A percentile compares a stretch with the other conserved stretches of the same genome.
Evolutionary conservation across 2,113 vertebrate species (phyloP).

Genomic region (Porphyrio hochstetteri): DNA sequence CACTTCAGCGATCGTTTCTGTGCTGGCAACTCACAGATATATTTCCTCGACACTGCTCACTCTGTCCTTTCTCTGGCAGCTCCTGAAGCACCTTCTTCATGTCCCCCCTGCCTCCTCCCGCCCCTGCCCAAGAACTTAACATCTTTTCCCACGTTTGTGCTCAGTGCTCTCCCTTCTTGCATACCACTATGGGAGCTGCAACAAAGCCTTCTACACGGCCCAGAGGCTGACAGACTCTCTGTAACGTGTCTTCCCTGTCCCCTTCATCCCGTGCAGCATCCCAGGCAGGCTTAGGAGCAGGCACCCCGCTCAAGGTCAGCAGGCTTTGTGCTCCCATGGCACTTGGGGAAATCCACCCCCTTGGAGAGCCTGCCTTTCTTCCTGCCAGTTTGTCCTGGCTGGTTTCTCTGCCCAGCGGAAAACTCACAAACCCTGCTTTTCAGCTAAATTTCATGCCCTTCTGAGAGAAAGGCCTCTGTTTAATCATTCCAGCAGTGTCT

Average conservation of each 20-base stretch:
- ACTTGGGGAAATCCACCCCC: not conserved
- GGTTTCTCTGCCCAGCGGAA: not conserved
- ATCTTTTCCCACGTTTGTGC: not conserved
- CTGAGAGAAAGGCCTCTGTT: constrained; percentile 33
- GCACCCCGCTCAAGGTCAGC: not conserved
- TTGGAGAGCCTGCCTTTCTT: not conserved
- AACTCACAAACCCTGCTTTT: constrained; percentile 5
- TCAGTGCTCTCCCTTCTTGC: not conserved
- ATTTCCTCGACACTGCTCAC: not conserved
- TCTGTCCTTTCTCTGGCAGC: not conserved
- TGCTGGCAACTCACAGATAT: not conserved
- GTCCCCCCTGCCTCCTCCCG: not conserved
- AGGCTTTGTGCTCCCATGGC: not conserved
- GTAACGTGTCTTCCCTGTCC: not conserved
- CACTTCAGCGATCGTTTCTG: not conserved
- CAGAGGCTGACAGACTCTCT: not conserved
- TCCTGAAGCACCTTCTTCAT: not conserved
- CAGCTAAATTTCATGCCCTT: constrained; percentile 34
- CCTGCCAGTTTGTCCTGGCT: not conserved
- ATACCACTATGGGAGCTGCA: fast-evolving
- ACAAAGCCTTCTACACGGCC: not conserved
- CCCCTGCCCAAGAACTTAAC: not conserved
- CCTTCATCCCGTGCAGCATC: not conserved
- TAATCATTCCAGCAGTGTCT: constrained; percentile 6
- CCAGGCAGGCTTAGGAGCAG: not conserved